Evolutionary conservation across 2,113 vertebrate species (phyloP), one percentile per base, ranked within the genome.

Genomic region (Hepsetus odoe): DNA sequence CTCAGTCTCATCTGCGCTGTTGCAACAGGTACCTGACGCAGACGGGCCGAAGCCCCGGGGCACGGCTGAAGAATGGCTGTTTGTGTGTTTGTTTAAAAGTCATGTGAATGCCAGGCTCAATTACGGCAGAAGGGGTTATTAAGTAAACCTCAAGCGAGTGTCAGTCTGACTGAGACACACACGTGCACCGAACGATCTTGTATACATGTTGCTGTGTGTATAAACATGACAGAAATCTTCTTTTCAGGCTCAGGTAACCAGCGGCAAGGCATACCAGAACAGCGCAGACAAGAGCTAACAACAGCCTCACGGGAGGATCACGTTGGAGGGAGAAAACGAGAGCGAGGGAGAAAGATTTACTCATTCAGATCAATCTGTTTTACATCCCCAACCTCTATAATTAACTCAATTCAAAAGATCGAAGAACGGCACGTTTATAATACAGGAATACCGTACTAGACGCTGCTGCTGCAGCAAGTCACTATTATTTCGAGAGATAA

Each of bases 151-250:
- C 59, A 62, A 62, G 32, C 5, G 28, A 20, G 59, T 62, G 59
- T 62, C 59, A 62, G 59, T 20, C 26, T 11, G 56, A 30, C 56
- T 38, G 35, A 72, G 20, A 44, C 35, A 46, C 38, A 66, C 59
- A 72, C 32, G 59, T 53, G 24, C 61, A 62, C 40, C 10, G 35
- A 24, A 58, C 28, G 30, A 32, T 38, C 26, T 32, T 46, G 28
- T 56, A 33, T 32, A 33, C 22, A n/a, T 74, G 51, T 58, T 58
- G 38, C 32, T 53, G 58, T 72, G 61, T 73, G 69, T 73, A 53
- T 40, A 66, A 72, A 76, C 74, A 76, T 62, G 74, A 76, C 74
- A 76, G 24, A 62, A 58, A 62, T 76, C 30, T 67, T 35, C 16
- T 40, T 35, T 22, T 76, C 33, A 56, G n/a, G 33, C 74, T 66